Percentiles rank a stretch among this genome's conserved stretches.
phyloP scores from a whole-genome alignment of 2,113 vertebrate genomes.

The Syngnathus scovelli region DNA sequence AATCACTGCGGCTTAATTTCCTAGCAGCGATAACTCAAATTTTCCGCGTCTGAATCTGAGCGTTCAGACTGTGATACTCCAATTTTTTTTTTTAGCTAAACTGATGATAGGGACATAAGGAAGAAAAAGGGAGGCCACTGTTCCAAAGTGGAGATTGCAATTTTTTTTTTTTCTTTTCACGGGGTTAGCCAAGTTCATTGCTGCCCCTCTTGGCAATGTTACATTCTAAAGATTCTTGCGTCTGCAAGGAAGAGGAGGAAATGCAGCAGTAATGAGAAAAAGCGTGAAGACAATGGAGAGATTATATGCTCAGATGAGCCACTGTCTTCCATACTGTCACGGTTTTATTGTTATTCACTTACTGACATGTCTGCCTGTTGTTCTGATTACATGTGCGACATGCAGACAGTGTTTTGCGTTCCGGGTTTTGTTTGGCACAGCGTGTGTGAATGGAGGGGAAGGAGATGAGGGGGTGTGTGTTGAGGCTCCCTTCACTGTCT shows the following conservation, averaged over 20 bases:
- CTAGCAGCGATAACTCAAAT: too few relatives aligned
- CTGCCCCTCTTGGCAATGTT: slow-evolving; percentile 36
- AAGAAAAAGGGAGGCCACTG: neutral
- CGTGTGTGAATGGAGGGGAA: slow-evolving; percentile 14
- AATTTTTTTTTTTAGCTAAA: too few relatives aligned
- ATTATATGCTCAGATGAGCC: slow-evolving; percentile 39
- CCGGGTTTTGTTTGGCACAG: slow-evolving; percentile 50
- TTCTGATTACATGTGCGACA: slow-evolving; percentile 43
- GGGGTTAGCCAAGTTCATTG: slow-evolving; percentile 28
- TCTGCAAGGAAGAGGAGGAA: slow-evolving; percentile 45
- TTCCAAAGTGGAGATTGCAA: neutral
- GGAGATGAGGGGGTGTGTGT: neutral
- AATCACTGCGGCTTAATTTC: too few relatives aligned
- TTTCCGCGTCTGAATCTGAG: too few relatives aligned
- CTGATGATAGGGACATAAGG: neutral
- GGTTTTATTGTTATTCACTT: slow-evolving; percentile 44
- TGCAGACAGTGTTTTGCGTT: slow-evolving; percentile 43
- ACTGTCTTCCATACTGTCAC: slow-evolving; percentile 47
- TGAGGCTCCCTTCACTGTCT: slow-evolving; percentile 41
- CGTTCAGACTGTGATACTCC: too few relatives aligned
- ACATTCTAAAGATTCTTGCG: slow-evolving; percentile 58
- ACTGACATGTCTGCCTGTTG: slow-evolving; percentile 57
- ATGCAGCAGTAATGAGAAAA: slow-evolving; percentile 27
- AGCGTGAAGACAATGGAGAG: slow-evolving; percentile 32
- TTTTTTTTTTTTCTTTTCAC: neutral